A percentile compares a stretch with the other conserved stretches of the same genome.
These are phyloP conservation scores for Trematocara zebra DNA, from an alignment of 2,113 vertebrate genomes.

Conservation along the genomic window DNA sequence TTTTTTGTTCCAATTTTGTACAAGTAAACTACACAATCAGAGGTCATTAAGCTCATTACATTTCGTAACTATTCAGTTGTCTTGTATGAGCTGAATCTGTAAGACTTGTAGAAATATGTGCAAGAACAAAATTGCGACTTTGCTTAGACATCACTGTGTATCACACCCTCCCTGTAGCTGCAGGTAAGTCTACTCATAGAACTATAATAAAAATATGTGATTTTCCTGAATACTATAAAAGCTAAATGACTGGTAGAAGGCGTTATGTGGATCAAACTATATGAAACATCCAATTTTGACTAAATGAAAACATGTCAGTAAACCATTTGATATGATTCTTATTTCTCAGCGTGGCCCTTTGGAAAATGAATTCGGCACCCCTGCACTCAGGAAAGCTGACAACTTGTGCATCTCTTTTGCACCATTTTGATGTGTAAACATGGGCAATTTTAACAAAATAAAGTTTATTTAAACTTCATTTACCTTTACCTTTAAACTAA, in stretches of 20 bases:
- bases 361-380: background rate
- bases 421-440: background rate
- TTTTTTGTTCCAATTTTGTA: background rate
- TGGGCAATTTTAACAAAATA: background rate
- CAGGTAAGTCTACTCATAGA: background rate
- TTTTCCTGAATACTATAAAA: background rate
- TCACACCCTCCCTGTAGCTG: background rate
- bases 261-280: background rate
- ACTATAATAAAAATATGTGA: background rate
- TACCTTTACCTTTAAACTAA: background rate
- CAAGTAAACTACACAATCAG: background rate
- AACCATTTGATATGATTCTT: background rate
- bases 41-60: background rate
- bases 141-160: background rate
- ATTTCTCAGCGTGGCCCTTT: background rate
- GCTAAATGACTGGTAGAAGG: background rate
- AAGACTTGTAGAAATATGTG: background rate
- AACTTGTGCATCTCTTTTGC: background rate
- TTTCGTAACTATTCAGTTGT: background rate
- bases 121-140: background rate
- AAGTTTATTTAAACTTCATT: background rate
- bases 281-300: background rate
- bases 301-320: background rate
- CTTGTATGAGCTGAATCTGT: background rate
- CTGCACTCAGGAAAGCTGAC: background rate